phyloP scores from a whole-genome alignment of 1,140 invertebrate genomes.

The Popillia japonica region DNA sequence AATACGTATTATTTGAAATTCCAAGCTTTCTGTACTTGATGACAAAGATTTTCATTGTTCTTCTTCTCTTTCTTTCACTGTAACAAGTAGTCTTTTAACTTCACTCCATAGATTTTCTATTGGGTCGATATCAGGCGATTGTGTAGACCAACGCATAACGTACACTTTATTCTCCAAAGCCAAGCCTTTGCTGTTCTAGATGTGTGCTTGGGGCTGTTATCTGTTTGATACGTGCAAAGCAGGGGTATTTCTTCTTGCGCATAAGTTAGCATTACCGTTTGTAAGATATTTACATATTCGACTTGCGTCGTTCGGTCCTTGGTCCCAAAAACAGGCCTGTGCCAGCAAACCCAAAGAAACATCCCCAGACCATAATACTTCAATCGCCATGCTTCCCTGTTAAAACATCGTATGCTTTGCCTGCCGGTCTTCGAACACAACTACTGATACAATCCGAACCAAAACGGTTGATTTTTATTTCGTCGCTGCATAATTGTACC shows the following conservation, averaged over 20 bases:
- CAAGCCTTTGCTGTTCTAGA: slow-evolving; percentile 9
- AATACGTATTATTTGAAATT: background rate
- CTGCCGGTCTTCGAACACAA: no score
- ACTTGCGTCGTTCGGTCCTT: no score
- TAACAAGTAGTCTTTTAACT: background rate
- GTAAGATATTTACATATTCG: slow-evolving; percentile 3
- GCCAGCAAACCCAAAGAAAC: no score
- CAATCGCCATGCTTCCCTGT: no score
- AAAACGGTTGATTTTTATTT: no score
- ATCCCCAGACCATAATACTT: no score
- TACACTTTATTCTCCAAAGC: background rate
- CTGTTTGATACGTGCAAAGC: no score
- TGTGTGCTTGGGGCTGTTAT: background rate
- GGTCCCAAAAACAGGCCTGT: no score
- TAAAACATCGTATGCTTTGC: no score
- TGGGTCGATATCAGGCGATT: background rate
- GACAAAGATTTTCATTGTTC: background rate
- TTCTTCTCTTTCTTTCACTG: background rate
- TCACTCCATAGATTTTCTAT: slow-evolving; percentile 12
- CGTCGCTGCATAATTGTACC: no score
- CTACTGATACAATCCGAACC: no score
- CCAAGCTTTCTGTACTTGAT: slow-evolving; percentile 14
- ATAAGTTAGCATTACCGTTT: background rate
- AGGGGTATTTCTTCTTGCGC: no score
- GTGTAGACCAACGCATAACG: slow-evolving; percentile 10